phyloP scores from a whole-genome alignment of 2,888 invertebrate genomes.

The Eudiplozoon nipponicum region DNA sequence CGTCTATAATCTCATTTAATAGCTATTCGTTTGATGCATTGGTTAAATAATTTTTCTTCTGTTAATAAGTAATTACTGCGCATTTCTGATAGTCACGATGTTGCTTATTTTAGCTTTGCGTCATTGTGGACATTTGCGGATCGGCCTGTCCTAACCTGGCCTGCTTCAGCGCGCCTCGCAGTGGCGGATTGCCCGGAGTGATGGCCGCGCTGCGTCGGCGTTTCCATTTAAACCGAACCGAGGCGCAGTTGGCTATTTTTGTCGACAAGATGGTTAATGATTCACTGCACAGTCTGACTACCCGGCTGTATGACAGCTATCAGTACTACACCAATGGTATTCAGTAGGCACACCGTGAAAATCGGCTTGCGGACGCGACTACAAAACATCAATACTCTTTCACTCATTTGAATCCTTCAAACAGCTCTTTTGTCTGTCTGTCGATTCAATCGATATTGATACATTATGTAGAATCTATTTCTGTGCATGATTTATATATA shows the following conservation, averaged over 20 bases:
- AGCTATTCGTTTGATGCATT: too few relatives aligned
- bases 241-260: constrained; percentile 59
- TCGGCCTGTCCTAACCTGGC: constrained; percentile 32
- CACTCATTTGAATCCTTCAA: too few relatives aligned
- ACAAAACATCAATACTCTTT: too few relatives aligned
- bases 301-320: constrained; percentile 85
- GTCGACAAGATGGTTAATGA: constrained; percentile 72
- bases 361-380: too few relatives aligned
- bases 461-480: too few relatives aligned
- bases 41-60: constrained; percentile 4
- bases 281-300: constrained; percentile 72
- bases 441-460: too few relatives aligned
- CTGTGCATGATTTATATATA: too few relatives aligned
- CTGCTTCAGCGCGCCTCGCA: constrained; percentile 43
- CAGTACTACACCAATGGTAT: constrained; percentile 96
- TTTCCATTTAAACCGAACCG: constrained; percentile 67
- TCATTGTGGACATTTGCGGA: constrained; percentile 6
- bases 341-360: too few relatives aligned
- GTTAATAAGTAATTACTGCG: neutral
- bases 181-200: constrained; percentile 8
- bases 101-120: constrained; percentile 42
- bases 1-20: too few relatives aligned
- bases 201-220: constrained; percentile 51
- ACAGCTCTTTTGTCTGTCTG: too few relatives aligned
- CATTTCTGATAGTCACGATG: constrained; percentile 7